Percentiles rank a stretch among this genome's conserved stretches.
Conservation (phyloP, 2,113 vertebrate genomes). For the Oncorhynchus tshawytscha region DNA sequence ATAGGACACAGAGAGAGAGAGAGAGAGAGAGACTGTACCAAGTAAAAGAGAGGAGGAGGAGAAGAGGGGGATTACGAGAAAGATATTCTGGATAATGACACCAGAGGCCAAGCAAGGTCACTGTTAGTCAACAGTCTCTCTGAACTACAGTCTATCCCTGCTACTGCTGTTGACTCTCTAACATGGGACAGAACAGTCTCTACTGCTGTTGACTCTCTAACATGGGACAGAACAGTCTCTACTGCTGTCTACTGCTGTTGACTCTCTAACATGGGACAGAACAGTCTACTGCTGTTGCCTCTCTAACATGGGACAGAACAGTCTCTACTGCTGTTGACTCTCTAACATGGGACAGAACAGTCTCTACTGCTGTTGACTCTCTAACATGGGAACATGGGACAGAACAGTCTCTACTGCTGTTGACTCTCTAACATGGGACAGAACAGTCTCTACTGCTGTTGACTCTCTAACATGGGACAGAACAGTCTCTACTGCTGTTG, state of each 20-base stretch:
- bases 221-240: background rate
- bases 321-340: background rate
- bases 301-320: background rate
- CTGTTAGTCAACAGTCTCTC: background rate
- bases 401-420: background rate
- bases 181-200: background rate
- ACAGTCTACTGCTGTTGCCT: background rate
- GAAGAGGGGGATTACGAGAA: background rate
- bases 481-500: background rate
- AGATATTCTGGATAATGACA: background rate
- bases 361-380: background rate
- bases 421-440: background rate
- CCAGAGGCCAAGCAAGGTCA: conserved; percentile 1
- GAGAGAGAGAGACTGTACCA: background rate
- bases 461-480: background rate
- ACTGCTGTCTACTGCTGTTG: background rate
- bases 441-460: background rate
- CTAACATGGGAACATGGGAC: background rate
- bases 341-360: background rate
- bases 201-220: background rate
- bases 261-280: background rate
- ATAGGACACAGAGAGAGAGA: background rate
- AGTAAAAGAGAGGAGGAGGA: background rate
- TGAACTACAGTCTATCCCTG: background rate
- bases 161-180: background rate